Evolutionary conservation across 2,113 vertebrate genomes (phyloP), one percentile per base, ranked within the genome.

Genomic region (Apodemus speciosus): DNA sequence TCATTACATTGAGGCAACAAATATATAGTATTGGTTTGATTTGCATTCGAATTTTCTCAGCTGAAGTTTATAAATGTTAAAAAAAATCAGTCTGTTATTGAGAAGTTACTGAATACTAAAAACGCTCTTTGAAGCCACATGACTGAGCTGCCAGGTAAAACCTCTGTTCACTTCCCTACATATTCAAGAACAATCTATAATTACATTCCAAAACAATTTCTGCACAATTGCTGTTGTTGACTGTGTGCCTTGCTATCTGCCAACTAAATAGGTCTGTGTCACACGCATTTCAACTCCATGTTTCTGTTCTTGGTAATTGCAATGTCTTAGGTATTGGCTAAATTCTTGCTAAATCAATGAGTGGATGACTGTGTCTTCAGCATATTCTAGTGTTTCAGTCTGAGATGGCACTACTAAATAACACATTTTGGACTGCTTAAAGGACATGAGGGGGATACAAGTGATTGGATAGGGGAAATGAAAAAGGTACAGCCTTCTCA

Each of bases 31-130:
- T 40, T 71, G 43, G 83, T 89, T 93, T 84, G 46, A 30, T 56
- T 93, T 85, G 88, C 81, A 88, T 40, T 69, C 21, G 62, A 64
- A 64, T 92, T 79, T 95, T 94, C 85, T 73, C 69, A 71, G 77
- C 21, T 75, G 46, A 92, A 66, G 13, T 84, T 89, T 79, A 80
- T 49, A 88, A 88, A 95, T 64, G 27, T 80, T 89, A 60, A 81
- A 35, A 81, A 35, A 92, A 86, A 77, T 49, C 73, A 18, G 38
- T 11, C 30, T 79, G 25, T 66, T 91, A 27, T 73, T 90, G 15
- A 92, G 80, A 81, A 43, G 56, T 77, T n/a, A 87, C n/a, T 9
- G 10, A 40, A 30, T 85, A 35, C 85, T 56, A 56, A 56, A 66
- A 89, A 30, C 13, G 16, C 30, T 64, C 15, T 18, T 60, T 23